Base-by-base conservation (phyloP, 1,140 invertebrate species). In the Carposina sasakii region DNA sequence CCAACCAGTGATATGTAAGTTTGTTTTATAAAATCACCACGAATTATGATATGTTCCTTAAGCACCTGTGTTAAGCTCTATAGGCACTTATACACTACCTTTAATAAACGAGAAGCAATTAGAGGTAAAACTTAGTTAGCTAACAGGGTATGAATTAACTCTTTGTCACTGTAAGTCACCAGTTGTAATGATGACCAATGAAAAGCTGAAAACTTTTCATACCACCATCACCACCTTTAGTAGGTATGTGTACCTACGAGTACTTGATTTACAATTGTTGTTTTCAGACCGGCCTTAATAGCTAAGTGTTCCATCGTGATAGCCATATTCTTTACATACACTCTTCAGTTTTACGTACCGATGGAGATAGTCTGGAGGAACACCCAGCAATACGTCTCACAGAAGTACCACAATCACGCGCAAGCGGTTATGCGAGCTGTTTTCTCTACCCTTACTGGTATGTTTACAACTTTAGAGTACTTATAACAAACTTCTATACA, bases 311-410 rank as follows among this genome's bases (percentile, higher is more conserved):
- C 93, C 56, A 95, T 96, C 66, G 89, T 93, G 0, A 36, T 93
- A 1, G 91, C 93, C 0, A 92, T 96, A 28, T 91, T 94, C 63
- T 90, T 95, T 59, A 93, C 92, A 0, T 96, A 94, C 76, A 92
- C 90, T n/a, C 85, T 98, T 1, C 95, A 97, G 76, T 92, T 93
- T 54, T 96, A 94, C 70, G 94, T 97, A 0, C 93, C 95, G 1
- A 86, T 90, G 57, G 89, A 91, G 47, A 91, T 92, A 8, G 88
- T 90, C 1, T 91, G 89, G 88, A 58, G 79, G 2, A 81, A 83
- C 45, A 74, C 63, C 2, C 74, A 72, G 21, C 57, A 58, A 20
- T 51, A 63, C 16, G 64, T 83, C 1, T 42, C 65, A 1, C 67
- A 72, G 48, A 69, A 57, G 19, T 67, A 73, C 17, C 74, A 81